A percentile compares a stretch with the other conserved stretches of the same genome.
These are phyloP conservation scores for Orgyia antiqua DNA, from an alignment of 2,888 invertebrate species.

Conservation along the genomic window DNA sequence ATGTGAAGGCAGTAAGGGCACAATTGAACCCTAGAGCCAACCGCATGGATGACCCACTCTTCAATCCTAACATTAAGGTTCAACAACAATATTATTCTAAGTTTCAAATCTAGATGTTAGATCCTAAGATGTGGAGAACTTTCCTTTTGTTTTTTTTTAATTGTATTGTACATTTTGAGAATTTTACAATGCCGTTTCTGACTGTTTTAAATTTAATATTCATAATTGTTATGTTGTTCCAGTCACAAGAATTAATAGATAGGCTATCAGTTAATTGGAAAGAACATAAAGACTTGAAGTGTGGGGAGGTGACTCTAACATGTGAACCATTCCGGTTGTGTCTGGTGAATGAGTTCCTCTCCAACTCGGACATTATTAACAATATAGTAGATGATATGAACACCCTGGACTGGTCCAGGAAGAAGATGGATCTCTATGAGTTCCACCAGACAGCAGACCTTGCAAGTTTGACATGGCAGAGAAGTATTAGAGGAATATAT, in stretches of 20 bases:
- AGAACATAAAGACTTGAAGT: constrained; percentile 49
- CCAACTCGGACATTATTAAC: constrained; percentile 75
- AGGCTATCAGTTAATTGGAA: constrained; percentile 68
- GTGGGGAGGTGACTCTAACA: constrained; percentile 71
- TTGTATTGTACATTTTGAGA: too few relatives aligned
- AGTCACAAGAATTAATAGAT: constrained; percentile 60
- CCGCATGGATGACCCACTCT: constrained; percentile 61
- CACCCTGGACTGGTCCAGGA: constrained; percentile 83
- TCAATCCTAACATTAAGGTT: constrained; percentile 58
- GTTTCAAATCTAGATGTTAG: too few relatives aligned
- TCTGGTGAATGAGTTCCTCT: constrained; percentile 80
- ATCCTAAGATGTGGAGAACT: too few relatives aligned
- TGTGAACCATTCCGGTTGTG: constrained; percentile 83
- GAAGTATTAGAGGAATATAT: constrained; percentile 80
- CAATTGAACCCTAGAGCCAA: constrained; percentile 60
- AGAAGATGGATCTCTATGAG: constrained; percentile 92
- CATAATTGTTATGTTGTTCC: too few relatives aligned
- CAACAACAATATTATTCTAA: too few relatives aligned
- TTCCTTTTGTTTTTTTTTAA: too few relatives aligned
- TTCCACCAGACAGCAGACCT: constrained; percentile 90
- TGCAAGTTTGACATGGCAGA: constrained; percentile 72
- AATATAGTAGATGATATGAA: constrained; percentile 83
- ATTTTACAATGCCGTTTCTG: too few relatives aligned
- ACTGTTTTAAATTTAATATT: too few relatives aligned
- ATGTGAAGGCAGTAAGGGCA: constrained; percentile 38